Percentiles rank a stretch among this genome's conserved stretches.
Evolutionary conservation across 1,140 invertebrate species (phyloP).

Genomic region (Caenorhabditis briggsae): DNA sequence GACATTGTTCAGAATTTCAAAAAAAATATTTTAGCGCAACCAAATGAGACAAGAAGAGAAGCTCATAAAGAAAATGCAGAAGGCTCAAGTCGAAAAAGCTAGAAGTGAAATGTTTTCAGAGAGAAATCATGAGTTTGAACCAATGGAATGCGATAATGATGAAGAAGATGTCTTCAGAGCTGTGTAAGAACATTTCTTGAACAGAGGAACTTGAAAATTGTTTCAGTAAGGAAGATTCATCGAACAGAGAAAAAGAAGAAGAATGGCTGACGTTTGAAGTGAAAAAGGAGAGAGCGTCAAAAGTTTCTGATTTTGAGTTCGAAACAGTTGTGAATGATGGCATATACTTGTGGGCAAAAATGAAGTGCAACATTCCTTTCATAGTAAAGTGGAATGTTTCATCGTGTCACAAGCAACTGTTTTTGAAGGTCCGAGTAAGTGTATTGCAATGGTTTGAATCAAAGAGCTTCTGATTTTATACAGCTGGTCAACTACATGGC

Average conservation of each 20-base stretch:
- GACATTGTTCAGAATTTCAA: background rate
- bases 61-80: too few relatives aligned
- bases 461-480: background rate
- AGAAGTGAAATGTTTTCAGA: background rate
- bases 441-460: background rate
- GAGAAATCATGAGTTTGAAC: too few relatives aligned
- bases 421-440: background rate
- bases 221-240: background rate
- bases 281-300: background rate
- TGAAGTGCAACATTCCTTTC: background rate
- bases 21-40: background rate
- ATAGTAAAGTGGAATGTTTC: background rate
- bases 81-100: too few relatives aligned
- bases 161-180: too few relatives aligned
- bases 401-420: background rate
- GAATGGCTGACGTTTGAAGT: background rate
- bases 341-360: conserved; percentile 3
- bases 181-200: too few relatives aligned
- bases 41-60: background rate
- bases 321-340: too few relatives aligned
- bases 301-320: background rate
- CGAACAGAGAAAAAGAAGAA: background rate
- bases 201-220: too few relatives aligned
- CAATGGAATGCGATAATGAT: too few relatives aligned
- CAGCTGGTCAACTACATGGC: background rate